Percentiles rank a stretch among this genome's conserved stretches.
These are phyloP conservation scores for Lipophrys pholis DNA, from an alignment of 2,113 vertebrate genomes.

Conservation along the genomic window DNA sequence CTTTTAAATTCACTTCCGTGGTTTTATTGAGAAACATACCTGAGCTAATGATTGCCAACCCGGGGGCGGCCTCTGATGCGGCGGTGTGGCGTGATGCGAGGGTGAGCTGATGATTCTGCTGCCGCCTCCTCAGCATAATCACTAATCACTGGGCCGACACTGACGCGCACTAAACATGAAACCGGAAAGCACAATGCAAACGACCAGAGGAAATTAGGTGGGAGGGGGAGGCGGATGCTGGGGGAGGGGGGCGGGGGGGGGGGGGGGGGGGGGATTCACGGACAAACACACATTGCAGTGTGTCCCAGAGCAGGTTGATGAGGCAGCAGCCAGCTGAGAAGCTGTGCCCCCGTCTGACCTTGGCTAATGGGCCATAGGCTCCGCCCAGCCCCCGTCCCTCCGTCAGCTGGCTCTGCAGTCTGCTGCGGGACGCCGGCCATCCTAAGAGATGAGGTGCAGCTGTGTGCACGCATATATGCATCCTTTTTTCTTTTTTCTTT, in stretches of 20 bases:
- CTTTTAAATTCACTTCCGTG: constrained; percentile 28
- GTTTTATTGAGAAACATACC: constrained; percentile 30
- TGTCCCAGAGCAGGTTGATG: constrained; percentile 61
- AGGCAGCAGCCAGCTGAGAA: constrained; percentile 66
- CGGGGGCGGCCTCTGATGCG: too few species aligned
- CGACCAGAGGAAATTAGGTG: constrained; percentile 60
- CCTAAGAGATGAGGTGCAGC: constrained; percentile 32
- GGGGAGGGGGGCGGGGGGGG: constrained; percentile 15
- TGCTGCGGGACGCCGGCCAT: constrained; percentile 17
- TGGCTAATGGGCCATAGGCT: constrained; percentile 74
- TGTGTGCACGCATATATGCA: constrained; percentile 10
- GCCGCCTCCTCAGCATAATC: constrained; percentile 79
- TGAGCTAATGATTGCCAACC: constrained; percentile 43
- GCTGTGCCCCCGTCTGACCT: constrained; percentile 66
- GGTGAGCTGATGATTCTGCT: constrained; percentile 67
- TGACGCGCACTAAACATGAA: constrained; percentile 19
- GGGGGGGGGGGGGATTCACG: not conserved
- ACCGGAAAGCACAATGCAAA: constrained; percentile 53
- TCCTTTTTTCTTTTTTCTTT: not conserved
- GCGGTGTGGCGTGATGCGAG: constrained; percentile 55
- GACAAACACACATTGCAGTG: constrained; percentile 20
- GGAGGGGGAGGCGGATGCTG: constrained; percentile 37
- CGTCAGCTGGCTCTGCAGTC: constrained; percentile 60
- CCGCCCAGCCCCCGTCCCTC: constrained; percentile 51
- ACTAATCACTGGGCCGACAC: constrained; percentile 73